Percentiles rank a stretch among this genome's conserved stretches.
Evolutionary conservation across 2,888 invertebrate species (phyloP).

Genomic region (Dryobotodes eremita): DNA sequence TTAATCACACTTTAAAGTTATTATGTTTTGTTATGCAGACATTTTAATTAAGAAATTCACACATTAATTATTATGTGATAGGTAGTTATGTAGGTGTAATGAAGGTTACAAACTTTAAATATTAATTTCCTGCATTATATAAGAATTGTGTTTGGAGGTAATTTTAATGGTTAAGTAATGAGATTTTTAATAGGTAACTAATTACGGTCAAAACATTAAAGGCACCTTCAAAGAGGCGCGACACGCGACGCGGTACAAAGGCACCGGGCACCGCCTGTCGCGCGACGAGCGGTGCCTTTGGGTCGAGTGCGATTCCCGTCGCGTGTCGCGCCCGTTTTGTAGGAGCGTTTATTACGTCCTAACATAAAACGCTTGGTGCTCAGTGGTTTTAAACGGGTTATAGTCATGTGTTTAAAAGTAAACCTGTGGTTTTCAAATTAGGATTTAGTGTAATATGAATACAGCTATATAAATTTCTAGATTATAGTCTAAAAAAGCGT

Average conservation of each 20-base stretch:
- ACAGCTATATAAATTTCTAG: neutral
- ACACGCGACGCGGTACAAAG: no score
- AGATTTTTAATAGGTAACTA: neutral
- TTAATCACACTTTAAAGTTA: neutral
- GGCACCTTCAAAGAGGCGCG: no score
- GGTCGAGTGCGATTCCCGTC: no score
- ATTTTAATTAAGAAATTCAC: conserved; percentile 55
- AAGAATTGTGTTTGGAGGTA: conserved; percentile 12
- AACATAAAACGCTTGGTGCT: neutral
- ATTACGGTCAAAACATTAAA: neutral
- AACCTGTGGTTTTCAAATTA: neutral
- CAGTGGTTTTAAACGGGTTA: neutral
- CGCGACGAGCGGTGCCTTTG: no score
- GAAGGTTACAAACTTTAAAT: conserved; percentile 31
- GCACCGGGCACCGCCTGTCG: no score
- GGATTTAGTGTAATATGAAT: neutral
- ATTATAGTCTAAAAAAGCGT: neutral
- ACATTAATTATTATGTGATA: conserved; percentile 40
- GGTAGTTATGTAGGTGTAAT: conserved; percentile 3
- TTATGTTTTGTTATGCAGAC: conserved; percentile 45
- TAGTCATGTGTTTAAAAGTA: neutral
- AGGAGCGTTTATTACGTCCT: no score
- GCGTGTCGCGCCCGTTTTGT: no score
- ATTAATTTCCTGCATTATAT: conserved; percentile 47
- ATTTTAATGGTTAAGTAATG: conserved; percentile 25